Evolutionary conservation across 2,888 invertebrate genomes (phyloP).

Genomic region (Dicyrtoma fusca): DNA sequence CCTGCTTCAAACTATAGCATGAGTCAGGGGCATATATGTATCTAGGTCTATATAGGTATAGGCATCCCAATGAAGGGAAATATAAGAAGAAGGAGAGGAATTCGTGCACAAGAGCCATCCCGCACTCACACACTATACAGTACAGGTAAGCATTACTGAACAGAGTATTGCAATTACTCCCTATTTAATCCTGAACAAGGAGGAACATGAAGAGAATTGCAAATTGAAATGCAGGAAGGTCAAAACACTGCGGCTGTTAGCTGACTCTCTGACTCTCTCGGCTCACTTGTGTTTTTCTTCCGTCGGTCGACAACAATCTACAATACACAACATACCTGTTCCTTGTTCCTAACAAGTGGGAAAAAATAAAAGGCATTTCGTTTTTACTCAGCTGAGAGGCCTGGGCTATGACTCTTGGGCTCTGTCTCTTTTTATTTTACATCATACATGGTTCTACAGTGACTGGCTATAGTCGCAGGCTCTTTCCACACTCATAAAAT

Average conservation of each 20-base stretch:
- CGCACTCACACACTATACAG: background rate
- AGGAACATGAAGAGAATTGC: conserved; percentile 13
- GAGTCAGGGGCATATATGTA: too few relatives aligned
- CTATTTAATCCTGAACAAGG: conserved; percentile 17
- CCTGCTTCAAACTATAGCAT: background rate
- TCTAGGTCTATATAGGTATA: too few relatives aligned
- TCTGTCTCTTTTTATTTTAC: too few relatives aligned
- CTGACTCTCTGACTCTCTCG: conserved; percentile 1
- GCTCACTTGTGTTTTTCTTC: conserved; percentile 26
- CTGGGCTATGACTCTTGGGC: too few relatives aligned
- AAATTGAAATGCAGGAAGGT: conserved; percentile 32
- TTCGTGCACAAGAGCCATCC: conserved; percentile 10
- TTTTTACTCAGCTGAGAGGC: too few relatives aligned
- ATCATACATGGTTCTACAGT: too few relatives aligned
- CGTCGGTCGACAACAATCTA: background rate
- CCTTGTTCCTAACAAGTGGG: too few relatives aligned
- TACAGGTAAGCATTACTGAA: background rate
- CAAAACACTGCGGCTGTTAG: conserved; percentile 17
- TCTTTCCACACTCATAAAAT: too few relatives aligned
- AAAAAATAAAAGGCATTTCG: too few relatives aligned
- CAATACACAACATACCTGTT: background rate
- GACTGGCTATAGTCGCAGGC: too few relatives aligned
- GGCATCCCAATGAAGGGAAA: too few relatives aligned
- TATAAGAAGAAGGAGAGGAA: background rate
- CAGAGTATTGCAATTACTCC: conserved; percentile 19